Base-by-base conservation (phyloP, 2,888 invertebrate species). In the Charanyca ferruginea region DNA sequence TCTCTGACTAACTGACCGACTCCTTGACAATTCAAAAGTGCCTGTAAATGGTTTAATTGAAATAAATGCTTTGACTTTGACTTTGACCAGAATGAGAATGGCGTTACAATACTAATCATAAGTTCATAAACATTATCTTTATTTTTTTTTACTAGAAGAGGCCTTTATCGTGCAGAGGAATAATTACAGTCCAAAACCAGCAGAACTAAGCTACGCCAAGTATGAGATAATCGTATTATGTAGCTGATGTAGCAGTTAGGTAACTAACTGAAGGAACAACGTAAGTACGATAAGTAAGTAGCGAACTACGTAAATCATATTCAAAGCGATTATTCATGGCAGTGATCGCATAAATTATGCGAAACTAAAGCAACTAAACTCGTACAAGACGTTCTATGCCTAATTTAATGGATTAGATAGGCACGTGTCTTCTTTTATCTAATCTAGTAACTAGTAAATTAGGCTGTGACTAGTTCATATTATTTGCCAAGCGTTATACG, bases 321-420 rank as follows among this genome's bases (percentile, higher is more conserved):
- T 74, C 77, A 72, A 66, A 71, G 73, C 64, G 72, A 79, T 81
- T 83, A 82, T 77, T 83, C 81, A 77, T 59, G 54, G 35, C 51
- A 59, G 63, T 64, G 72, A 80, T 79, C 77, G 70, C 68, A 80
- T 81, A 79, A 80, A 80, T 80, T 78, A 81, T 71, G 68, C 53
- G 66, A 71, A 77, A 78, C 69, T 77, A 59, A 63, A 79, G 59
- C 68, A 68, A 67, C 71, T 62, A 62, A 74, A 76, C 60, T 78
- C 38, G 66, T 79, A 68, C 64, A 64, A 61, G 68, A 25, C 32
- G 67, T 65, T 79, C 60, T 60, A 59, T 59, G 58, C 20, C 53
- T 64, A 54, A 64, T 65, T 51, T 84, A 81, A 83, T 84, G 74
- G 78, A 83, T 83, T 81, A 71, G 53, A 55, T 76, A 58, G 23